Evolutionary conservation across 2,113 vertebrate genomes (phyloP).

Genomic region (Lampris incognitus): DNA sequence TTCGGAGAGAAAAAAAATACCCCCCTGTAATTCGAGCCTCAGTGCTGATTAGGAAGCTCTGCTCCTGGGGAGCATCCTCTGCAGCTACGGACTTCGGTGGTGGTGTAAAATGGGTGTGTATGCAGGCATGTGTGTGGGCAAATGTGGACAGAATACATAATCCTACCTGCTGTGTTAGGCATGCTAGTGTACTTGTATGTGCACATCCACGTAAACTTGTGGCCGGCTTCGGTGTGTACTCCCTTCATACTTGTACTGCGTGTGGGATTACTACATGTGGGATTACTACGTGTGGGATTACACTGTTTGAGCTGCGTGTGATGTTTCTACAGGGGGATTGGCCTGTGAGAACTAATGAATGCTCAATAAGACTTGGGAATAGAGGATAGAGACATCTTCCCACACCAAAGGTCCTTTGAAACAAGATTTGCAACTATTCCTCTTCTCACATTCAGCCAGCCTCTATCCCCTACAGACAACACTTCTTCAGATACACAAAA

Average conservation of each 20-base stretch:
- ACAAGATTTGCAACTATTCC: conserved; percentile 50
- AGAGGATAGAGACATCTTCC: conserved; percentile 32
- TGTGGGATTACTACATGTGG: conserved; percentile 5
- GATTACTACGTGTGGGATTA: not conserved
- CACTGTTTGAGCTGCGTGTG: conserved; percentile 1
- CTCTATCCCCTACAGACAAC: conserved; percentile 15
- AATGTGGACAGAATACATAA: not conserved
- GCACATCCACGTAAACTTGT: not conserved
- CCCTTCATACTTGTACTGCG: not conserved
- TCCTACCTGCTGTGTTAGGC: conserved; percentile 2
- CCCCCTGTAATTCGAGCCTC: too few relatives aligned
- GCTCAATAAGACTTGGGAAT: conserved; percentile 57
- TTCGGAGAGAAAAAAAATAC: too few relatives aligned
- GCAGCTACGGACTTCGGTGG: too few relatives aligned
- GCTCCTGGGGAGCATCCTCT: too few relatives aligned
- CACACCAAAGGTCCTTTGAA: conserved; percentile 41
- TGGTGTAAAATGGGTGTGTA: not conserved
- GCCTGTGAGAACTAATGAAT: conserved; percentile 43
- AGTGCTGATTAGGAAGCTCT: too few relatives aligned
- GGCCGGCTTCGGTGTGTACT: not conserved
- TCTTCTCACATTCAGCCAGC: conserved; percentile 15
- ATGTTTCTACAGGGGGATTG: conserved; percentile 35
- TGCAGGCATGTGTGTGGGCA: not conserved
- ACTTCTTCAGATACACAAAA: conserved; percentile 26
- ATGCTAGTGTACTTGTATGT: conserved; percentile 13